Evolutionary conservation across 2,113 vertebrate species (phyloP), one percentile per base, ranked within the genome.

Genomic region (Ceyx margarethae): DNA sequence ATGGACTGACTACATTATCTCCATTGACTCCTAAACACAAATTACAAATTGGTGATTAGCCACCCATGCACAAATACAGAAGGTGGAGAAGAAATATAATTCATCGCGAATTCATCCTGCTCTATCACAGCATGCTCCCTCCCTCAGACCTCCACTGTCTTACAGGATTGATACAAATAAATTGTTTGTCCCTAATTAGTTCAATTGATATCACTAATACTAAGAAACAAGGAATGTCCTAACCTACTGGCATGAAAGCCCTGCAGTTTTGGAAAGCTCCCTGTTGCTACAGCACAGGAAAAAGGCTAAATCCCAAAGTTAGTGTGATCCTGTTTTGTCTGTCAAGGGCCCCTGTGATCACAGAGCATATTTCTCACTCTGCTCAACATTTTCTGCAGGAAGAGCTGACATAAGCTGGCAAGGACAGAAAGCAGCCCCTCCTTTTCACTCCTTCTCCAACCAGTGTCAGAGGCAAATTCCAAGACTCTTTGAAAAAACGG

Each of bases 291-390:
- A 90, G 85, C 79, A 77, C 51, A 83, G 29, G 25, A 77, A 80
- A 95, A 95, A 94, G 85, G 82, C 85, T 94, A 87, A 89, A 85
- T 1, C 65, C 64, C 87, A 74, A 76, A 91, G 87, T 90, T 65
- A 53, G 56, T 92, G 61, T 82, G 87, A 94, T 94, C 72, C 46
- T 96, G 90, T 96, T 95, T 94, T 91, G 95, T 92, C 91, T 95
- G 3, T 79, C 86, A 21, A 88, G 88, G 54, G 83, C 77, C 83
- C 76, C 73, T 95, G 92, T 87, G 92, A 94, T 96, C 93, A 80
- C 92, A 95, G 86, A 95, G 77, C 78, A 69, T 95, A 95, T 94
- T 95, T 96, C 89, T 96, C 92, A 90, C 74, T 58, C 89, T 85
- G 83, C 66, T 95, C 69, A 90, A 93, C 58, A 37, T 82, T 93